These are phyloP conservation scores for Rattus norvegicus DNA, from an alignment of 2,113 vertebrate species.

Conservation along the genomic window DNA sequence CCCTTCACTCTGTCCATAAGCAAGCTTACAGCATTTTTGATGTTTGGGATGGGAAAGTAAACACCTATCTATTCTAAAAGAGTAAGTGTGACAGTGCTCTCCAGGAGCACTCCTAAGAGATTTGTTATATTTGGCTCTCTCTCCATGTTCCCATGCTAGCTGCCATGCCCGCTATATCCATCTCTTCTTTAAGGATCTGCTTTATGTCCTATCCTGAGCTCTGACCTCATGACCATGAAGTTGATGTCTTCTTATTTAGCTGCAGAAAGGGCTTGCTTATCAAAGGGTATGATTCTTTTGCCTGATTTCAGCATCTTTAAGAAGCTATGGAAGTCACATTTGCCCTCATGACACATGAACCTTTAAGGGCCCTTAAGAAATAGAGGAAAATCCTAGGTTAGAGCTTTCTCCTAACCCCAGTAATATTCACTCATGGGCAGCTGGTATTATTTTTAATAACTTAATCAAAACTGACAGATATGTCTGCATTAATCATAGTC, in stretches of 20 bases:
- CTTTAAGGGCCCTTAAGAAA: slow-evolving; percentile 36
- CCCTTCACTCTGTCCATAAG: background rate
- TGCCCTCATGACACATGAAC: background rate
- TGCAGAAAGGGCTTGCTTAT: background rate
- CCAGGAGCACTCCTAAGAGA: background rate
- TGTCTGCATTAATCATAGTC: slow-evolving; percentile 57
- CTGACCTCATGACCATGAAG: background rate
- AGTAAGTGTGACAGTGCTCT: background rate
- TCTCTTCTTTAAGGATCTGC: background rate
- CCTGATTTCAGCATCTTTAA: background rate
- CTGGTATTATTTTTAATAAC: background rate
- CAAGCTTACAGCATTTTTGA: background rate
- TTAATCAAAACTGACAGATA: slow-evolving; percentile 34
- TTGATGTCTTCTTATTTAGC: background rate
- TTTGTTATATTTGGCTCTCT: background rate
- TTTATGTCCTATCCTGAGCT: background rate
- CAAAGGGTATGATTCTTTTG: background rate
- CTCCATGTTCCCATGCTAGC: background rate
- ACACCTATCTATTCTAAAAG: background rate
- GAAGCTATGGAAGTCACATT: background rate
- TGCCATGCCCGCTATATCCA: background rate
- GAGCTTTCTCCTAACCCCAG: background rate
- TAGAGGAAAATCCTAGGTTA: slow-evolving; percentile 16
- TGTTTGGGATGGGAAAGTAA: slow-evolving; percentile 29
- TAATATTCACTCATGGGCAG: background rate